Evolutionary conservation across 2,113 vertebrate species (phyloP).

Genomic region (Amphiprion ocellaris): DNA sequence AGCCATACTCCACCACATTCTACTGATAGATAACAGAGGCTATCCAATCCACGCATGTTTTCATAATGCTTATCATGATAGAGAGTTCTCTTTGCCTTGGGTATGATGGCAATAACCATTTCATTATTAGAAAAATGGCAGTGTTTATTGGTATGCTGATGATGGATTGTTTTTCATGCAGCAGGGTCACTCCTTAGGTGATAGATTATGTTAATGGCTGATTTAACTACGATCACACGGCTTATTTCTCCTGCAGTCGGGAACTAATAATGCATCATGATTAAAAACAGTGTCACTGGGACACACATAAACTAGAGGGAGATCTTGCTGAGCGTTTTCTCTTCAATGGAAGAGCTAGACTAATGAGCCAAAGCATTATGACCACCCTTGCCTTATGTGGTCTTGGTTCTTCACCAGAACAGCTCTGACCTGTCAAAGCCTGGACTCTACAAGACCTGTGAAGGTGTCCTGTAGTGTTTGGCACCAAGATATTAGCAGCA

Average conservation of each 20-base stretch:
- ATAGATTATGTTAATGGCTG: conserved; percentile 61
- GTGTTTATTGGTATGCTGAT: conserved; percentile 46
- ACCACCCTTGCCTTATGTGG: neutral
- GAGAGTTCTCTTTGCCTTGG: conserved; percentile 5
- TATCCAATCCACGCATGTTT: conserved; percentile 19
- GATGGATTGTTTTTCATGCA: conserved; percentile 49
- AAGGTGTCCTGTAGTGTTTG: too few species aligned
- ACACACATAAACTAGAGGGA: conserved; percentile 2
- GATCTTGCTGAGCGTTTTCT: conserved; percentile 13
- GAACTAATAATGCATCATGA: conserved; percentile 54
- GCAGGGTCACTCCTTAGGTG: conserved; percentile 43
- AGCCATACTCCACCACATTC: conserved; percentile 21
- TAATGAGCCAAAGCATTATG: neutral
- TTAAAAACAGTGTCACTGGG: conserved; percentile 22
- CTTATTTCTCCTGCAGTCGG: conserved; percentile 48
- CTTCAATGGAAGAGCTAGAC: neutral
- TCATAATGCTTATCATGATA: conserved; percentile 52
- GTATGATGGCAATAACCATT: conserved; percentile 34
- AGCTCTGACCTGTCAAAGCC: too few species aligned
- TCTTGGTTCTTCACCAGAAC: too few species aligned
- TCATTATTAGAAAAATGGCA: conserved; percentile 50
- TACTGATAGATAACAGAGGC: conserved; percentile 27
- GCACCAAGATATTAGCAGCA: too few species aligned
- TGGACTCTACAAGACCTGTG: too few species aligned
- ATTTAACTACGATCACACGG: conserved; percentile 50